phyloP scores from a whole-genome alignment of 2,113 vertebrate species.

The Osmerus eperlanus region DNA sequence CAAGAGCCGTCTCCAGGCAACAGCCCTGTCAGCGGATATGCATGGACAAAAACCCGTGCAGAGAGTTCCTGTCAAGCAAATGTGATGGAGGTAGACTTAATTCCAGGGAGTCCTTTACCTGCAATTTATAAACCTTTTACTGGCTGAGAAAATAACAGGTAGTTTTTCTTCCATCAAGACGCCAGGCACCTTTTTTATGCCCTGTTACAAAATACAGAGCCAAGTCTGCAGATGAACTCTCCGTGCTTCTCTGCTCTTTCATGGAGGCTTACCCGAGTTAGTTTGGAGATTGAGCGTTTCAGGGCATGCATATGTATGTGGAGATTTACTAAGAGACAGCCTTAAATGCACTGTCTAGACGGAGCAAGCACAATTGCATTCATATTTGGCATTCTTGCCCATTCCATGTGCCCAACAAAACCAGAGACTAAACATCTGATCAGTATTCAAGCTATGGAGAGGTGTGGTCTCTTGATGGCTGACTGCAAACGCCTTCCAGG shows the following conservation, averaged over 20 bases:
- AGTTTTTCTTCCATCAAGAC: slow-evolving; percentile 55
- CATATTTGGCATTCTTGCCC: slow-evolving; percentile 37
- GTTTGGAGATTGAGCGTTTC: slow-evolving; percentile 24
- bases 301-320: slow-evolving; percentile 28
- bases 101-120: slow-evolving; percentile 21
- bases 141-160: slow-evolving; percentile 64
- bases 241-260: slow-evolving; percentile 10
- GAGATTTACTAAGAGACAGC: slow-evolving; percentile 19
- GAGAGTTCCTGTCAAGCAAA: slow-evolving; percentile 64
- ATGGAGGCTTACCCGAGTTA: slow-evolving; percentile 47
- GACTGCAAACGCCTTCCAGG: not conserved
- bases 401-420: not conserved
- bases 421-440: not conserved
- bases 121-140: slow-evolving; percentile 69
- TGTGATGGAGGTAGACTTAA: slow-evolving; percentile 39
- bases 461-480: not conserved
- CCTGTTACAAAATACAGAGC: slow-evolving; percentile 21
- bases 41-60: slow-evolving; percentile 54
- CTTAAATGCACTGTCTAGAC: slow-evolving; percentile 46
- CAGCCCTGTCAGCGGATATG: slow-evolving; percentile 60
- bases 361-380: slow-evolving; percentile 43
- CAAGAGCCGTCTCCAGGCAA: slow-evolving; percentile 68
- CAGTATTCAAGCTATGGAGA: not conserved
- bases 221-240: slow-evolving; percentile 20
- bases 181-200: slow-evolving; percentile 37